Base-by-base conservation (phyloP, 2,113 vertebrate genomes). In the Pituophis catenifer region DNA sequence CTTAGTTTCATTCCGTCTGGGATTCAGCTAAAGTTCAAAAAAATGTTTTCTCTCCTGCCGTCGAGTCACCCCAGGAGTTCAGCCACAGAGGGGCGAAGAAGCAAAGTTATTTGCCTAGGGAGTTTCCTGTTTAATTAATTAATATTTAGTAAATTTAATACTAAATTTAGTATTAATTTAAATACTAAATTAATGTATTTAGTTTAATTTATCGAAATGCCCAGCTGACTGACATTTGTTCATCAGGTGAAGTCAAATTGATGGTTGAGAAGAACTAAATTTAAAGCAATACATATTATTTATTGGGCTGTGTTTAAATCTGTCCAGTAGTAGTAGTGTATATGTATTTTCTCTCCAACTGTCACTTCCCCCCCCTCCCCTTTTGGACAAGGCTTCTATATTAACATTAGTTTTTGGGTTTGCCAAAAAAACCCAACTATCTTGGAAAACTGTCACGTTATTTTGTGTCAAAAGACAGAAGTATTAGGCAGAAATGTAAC, bases 321-420 rank as follows among this genome's bases (percentile, higher is more conserved):
- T 75, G 62, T 29, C 62, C 62, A 75, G n/a, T 38, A 75, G 70
- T 75, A 75, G 29, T 75, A 75, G 29, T 33, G 6, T 33, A 4
- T 86, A 48, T 86, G 38, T 88, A 8, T 55, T 55, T 29, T 89
- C 53, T 57, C 33, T 58, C 10, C 9, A 21, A 23, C 88, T 38
- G 8, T 19, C 29, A 10, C 53, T 0, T 19, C 5, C 2, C 5
- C 1, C 0, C 6, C 55, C 55, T 1, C 0, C 6, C 55, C 55
- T 58, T 24, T 19, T 29, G 13, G 29, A 29, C 9, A 23, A 55
- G 88, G 33, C 10, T 89, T 55, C 54, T 38, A 19, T 44, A 23
- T 33, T 58, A 17, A 33, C 21, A 3, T 38, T 19, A 44, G 54
- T 33, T 38, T 33, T 33, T 44, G 21, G 19, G 57, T 38, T 21